Base-by-base conservation (phyloP, 2,888 invertebrate species). In the Cremastinae sp. region DNA sequence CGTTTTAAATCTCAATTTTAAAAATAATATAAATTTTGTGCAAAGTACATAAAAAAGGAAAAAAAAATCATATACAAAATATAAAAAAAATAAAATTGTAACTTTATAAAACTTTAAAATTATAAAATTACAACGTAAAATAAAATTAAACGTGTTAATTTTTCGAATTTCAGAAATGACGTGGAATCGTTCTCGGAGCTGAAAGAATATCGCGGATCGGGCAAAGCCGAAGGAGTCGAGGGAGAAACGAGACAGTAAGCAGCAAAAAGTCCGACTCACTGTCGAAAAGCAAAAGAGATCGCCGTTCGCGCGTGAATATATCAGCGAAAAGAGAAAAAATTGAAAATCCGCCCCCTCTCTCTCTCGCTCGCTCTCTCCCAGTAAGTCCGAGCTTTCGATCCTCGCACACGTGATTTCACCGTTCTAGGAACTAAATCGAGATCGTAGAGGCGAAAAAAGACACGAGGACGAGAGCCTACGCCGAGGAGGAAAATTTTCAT, bases 191-290 rank as follows among this genome's bases (percentile, higher is more conserved):
- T 82, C 76, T 61, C 85, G 87, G 85, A 88, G 86, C 83, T 88
- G 85, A 88, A 78, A 85, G 85, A 85, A 71, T 83, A 84, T 76
- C 86, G 86, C 76, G 85, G 84, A 83, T 84, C 86, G 80, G 84
- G 83, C 79, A 86, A 85, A 74, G 61, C 73, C 16, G 79, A 80
- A 74, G 83, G 80, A 75, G 78, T 84, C 84, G 62, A 83, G 81
- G 78, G 85, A 79, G 56, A 87, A 78, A 84, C 83, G 78, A 88
- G 85, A 86, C 86, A 88, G 89, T 88, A 88, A 89, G 89, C 84
- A 83, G 66, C 34, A 65, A 59, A 36, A 47, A 78, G 53, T 20
- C 65, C 61, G 61, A 69, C 65, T 68, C 70, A 49, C 68, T 58
- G 56, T 18, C 20, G 41, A 18, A 49, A 20, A 71, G 43, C 74